These are phyloP conservation scores for Limnephilus rhombicus DNA, from an alignment of 2,888 invertebrate genomes.

Conservation along the genomic window DNA sequence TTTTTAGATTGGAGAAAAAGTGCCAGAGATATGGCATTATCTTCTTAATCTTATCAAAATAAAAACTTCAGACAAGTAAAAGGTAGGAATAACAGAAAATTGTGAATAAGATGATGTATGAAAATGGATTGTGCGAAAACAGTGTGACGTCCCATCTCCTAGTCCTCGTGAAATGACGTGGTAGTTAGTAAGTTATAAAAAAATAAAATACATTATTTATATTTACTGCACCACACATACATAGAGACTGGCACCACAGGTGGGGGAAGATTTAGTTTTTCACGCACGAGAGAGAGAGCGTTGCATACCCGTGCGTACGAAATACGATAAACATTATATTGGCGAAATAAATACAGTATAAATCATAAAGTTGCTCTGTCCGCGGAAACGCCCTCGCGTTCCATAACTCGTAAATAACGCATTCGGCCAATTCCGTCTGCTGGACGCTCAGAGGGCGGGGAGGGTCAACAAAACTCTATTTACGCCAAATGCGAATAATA, in stretches of 20 bases:
- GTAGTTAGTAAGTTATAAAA: background rate
- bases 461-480: background rate
- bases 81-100: too few species aligned
- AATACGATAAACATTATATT: background rate
- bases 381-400: constrained; percentile 7
- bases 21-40: too few species aligned
- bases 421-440: background rate
- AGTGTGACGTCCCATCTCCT: background rate
- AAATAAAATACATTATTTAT: background rate
- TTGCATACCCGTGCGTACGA: background rate
- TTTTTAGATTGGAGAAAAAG: too few species aligned
- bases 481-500: background rate
- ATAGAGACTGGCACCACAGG: background rate
- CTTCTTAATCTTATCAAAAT: too few species aligned
- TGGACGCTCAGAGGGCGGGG: background rate
- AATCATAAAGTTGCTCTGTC: background rate
- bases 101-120: too few species aligned
- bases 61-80: too few species aligned
- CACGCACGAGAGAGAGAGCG: background rate
- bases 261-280: background rate
- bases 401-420: constrained; percentile 10
- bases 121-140: too few species aligned
- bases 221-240: background rate
- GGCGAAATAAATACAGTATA: background rate
- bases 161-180: background rate